Percentiles rank a stretch among this genome's conserved stretches.
These are phyloP conservation scores for Varroa destructor DNA, from an alignment of 1,140 invertebrate genomes.

Conservation along the genomic window DNA sequence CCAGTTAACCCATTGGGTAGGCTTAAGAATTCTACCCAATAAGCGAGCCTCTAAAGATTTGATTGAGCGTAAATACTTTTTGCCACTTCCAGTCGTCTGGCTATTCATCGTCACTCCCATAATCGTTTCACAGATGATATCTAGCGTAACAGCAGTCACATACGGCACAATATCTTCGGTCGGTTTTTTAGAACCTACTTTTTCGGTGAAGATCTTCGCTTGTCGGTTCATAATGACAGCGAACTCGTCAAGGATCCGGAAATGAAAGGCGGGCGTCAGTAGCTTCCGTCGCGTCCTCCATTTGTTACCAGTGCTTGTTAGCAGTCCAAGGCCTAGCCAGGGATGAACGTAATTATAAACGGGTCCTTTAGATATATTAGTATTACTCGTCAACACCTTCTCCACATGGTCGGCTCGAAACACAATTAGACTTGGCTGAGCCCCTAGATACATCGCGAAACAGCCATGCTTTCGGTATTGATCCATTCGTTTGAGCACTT, in stretches of 20 bases:
- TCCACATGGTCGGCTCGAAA: slow-evolving; percentile 17
- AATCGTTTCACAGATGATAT: slow-evolving; percentile 56
- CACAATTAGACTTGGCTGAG: background rate
- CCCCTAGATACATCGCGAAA: background rate
- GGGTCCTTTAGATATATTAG: slow-evolving; percentile 51
- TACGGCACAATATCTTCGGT: slow-evolving; percentile 59
- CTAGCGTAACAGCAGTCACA: slow-evolving; percentile 66
- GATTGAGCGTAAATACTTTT: slow-evolving; percentile 8
- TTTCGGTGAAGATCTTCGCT: slow-evolving; percentile 49
- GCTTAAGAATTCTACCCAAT: background rate
- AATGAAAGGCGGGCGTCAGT: slow-evolving; percentile 77
- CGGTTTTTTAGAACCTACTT: slow-evolving; percentile 45
- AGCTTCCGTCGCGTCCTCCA: slow-evolving; percentile 65
- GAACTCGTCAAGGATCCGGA: slow-evolving; percentile 68
- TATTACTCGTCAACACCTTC: slow-evolving; percentile 49
- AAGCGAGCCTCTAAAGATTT: background rate
- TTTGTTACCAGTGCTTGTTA: slow-evolving; percentile 51
- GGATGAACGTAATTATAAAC: slow-evolving; percentile 54
- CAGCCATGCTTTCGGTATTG: background rate
- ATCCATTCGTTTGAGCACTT: background rate
- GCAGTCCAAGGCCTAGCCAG: slow-evolving; percentile 51
- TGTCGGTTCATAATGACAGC: slow-evolving; percentile 63
- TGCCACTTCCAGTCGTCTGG: slow-evolving; percentile 11
- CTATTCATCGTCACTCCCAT: slow-evolving; percentile 11
- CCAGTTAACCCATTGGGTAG: background rate